Percentiles rank a stretch among this genome's conserved stretches.
phyloP scores from a whole-genome alignment of 2,113 vertebrate genomes.

The Zosterops pallidus region DNA sequence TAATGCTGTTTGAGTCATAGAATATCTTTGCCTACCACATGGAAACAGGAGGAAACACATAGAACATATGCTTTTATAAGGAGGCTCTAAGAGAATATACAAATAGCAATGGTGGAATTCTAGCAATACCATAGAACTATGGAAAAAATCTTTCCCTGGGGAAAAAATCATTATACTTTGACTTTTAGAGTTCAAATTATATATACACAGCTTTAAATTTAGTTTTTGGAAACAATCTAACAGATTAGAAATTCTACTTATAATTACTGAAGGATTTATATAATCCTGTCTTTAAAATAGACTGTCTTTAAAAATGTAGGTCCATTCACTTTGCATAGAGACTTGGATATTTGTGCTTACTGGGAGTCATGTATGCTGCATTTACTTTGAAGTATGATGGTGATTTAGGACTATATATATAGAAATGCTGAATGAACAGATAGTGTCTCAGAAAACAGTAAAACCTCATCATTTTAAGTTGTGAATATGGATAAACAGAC shows the following conservation, averaged over 20 bases:
- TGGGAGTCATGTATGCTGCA: background rate
- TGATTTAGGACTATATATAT: background rate
- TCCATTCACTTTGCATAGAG: background rate
- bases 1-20: constrained; percentile 37
- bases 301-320: background rate
- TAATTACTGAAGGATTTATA: background rate
- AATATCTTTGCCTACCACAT: constrained; percentile 40
- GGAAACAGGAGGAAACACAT: constrained; percentile 17
- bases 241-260: background rate
- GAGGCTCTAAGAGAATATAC: background rate
- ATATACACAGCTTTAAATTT: background rate
- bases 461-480: background rate
- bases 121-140: background rate
- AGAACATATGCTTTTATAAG: background rate
- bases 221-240: background rate
- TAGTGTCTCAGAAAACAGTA: background rate
- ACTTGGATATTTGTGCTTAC: background rate
- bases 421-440: background rate
- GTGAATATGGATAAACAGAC: background rate
- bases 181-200: background rate
- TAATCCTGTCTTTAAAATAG: background rate
- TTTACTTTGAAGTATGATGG: background rate
- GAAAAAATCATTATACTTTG: background rate
- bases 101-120: background rate
- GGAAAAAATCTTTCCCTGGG: background rate